These are phyloP conservation scores for Halocaridina rubra DNA, from an alignment of 2,888 invertebrate species.

Conservation along the genomic window DNA sequence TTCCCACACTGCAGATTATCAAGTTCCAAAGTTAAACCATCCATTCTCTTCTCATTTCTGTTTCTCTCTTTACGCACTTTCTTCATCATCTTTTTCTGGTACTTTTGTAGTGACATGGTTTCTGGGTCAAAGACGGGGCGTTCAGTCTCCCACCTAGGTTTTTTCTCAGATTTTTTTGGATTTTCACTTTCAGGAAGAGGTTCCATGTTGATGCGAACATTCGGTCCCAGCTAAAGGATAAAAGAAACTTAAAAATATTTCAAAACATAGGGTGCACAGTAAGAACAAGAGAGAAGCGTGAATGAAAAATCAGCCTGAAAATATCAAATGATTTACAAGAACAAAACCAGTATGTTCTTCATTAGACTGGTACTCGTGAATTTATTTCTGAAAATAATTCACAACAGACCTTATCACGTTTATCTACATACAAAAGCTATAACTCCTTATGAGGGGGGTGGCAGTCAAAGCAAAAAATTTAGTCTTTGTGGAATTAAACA, in stretches of 20 bases:
- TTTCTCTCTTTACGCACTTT: conserved; percentile 36
- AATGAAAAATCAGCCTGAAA: too few relatives aligned
- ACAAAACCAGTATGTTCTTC: not conserved
- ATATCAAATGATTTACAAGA: not conserved
- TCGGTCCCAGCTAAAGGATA: conserved; percentile 13
- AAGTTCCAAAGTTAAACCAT: conserved; percentile 19
- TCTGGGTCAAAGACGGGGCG: conserved; percentile 14
- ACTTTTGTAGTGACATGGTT: conserved; percentile 29
- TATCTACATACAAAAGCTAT: too few relatives aligned
- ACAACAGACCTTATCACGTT: too few relatives aligned
- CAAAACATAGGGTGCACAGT: too few relatives aligned
- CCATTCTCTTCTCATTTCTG: conserved; percentile 37
- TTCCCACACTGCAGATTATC: not conserved
- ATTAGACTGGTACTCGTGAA: too few relatives aligned
- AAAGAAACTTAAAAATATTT: not conserved
- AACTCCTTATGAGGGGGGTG: too few relatives aligned
- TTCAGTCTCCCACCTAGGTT: conserved; percentile 36
- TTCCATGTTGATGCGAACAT: conserved; percentile 27
- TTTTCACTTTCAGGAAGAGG: not conserved
- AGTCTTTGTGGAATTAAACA: too few relatives aligned
- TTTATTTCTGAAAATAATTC: too few relatives aligned
- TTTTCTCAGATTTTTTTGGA: conserved; percentile 1
- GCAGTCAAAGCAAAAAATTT: too few relatives aligned
- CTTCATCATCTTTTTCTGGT: conserved; percentile 46
- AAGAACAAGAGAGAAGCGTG: too few relatives aligned